A percentile compares a stretch with the other conserved stretches of the same genome.
phyloP scores from a whole-genome alignment of 2,888 invertebrate species.

The Xestobium rufovillosum region DNA sequence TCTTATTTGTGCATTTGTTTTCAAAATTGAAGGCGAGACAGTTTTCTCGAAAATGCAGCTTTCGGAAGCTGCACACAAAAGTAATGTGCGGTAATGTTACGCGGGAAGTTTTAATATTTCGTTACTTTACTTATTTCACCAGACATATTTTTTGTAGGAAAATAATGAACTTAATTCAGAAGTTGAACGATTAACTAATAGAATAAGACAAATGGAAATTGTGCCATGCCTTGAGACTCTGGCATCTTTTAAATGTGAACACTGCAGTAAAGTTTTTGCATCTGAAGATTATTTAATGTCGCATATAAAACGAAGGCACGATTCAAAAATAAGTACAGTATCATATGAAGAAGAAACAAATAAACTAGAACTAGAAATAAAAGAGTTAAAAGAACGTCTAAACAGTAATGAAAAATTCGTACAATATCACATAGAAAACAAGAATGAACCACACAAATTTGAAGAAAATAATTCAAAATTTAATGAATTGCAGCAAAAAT shows the following conservation, averaged over 20 bases:
- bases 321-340: slow-evolving; percentile 24
- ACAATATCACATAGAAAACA: slow-evolving; percentile 30
- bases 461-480: slow-evolving; percentile 21
- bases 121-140: too few species aligned
- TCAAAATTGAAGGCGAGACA: too few species aligned
- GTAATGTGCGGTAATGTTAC: too few species aligned
- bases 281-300: slow-evolving; percentile 57
- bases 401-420: slow-evolving; percentile 54
- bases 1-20: too few species aligned
- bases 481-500: slow-evolving; percentile 35
- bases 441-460: slow-evolving; percentile 8
- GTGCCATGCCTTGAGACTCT: slow-evolving; percentile 47
- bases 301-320: slow-evolving; percentile 56
- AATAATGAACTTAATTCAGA: slow-evolving; percentile 31
- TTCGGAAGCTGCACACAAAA: too few species aligned
- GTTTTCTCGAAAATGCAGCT: too few species aligned
- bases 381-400: slow-evolving; percentile 54
- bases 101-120: too few species aligned
- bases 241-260: slow-evolving; percentile 49
- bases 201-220: slow-evolving; percentile 46
- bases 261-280: slow-evolving; percentile 62
- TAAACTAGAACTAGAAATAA: slow-evolving; percentile 57
- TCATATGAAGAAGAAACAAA: slow-evolving; percentile 50
- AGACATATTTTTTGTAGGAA: slow-evolving; percentile 27
- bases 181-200: slow-evolving; percentile 47